These are phyloP conservation scores for Ctenicera cuprea DNA, from an alignment of 2,888 invertebrate genomes.

Conservation along the genomic window DNA sequence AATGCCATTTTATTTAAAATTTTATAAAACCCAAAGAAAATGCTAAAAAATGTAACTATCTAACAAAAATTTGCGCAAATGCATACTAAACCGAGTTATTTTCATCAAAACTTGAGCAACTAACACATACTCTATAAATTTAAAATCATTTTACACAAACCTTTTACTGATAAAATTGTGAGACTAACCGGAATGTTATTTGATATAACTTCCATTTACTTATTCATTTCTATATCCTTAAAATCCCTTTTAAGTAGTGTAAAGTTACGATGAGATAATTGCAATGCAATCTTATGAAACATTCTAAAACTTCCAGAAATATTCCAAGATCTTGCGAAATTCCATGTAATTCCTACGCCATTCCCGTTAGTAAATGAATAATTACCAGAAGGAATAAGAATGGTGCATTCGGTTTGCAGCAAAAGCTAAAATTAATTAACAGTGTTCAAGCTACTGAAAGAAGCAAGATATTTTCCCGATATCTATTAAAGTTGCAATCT, in stretches of 20 bases:
- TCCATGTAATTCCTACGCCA: conserved; percentile 24
- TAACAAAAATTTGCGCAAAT: too few relatives aligned
- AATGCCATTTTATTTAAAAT: too few relatives aligned
- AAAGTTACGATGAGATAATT: conserved; percentile 15
- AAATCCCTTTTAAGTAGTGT: conserved; percentile 4
- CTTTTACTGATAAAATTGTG: background rate
- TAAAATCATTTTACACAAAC: background rate
- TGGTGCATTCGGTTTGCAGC: conserved; percentile 4
- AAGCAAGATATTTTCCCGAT: conserved; percentile 26
- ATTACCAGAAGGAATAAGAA: conserved; percentile 9
- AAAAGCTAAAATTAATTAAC: conserved; percentile 33
- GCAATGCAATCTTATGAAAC: background rate
- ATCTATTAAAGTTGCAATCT: conserved; percentile 28
- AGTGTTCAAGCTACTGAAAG: conserved; percentile 35
- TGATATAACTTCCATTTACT: background rate
- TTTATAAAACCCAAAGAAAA: too few relatives aligned
- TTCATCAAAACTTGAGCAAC: too few relatives aligned
- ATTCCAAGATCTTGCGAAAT: conserved; percentile 21
- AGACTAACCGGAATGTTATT: background rate
- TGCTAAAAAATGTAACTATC: too few relatives aligned
- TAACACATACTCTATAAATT: background rate
- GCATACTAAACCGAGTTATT: too few relatives aligned
- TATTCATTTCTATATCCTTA: background rate
- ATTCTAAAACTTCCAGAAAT: conserved; percentile 18
- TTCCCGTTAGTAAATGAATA: conserved; percentile 29